Evolutionary conservation across 2,113 vertebrate species (phyloP), one percentile per base, ranked within the genome.

Genomic region (Vireo altiloquus): DNA sequence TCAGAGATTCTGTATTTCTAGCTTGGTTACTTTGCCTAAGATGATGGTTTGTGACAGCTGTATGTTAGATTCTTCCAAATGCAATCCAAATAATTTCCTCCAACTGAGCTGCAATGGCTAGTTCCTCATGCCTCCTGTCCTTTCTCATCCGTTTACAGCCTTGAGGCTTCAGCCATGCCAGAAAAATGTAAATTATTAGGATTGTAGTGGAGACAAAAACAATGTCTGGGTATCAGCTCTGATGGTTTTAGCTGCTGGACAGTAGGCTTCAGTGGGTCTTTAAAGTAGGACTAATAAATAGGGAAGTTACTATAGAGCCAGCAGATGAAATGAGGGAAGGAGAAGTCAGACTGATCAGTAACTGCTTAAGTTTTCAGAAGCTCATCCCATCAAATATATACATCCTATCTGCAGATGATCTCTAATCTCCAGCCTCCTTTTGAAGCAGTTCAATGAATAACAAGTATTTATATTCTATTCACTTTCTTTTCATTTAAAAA

Each of bases 161-260:
- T 39, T 49, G 22, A 11, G 15, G 30, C 18, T 68, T 13, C 2
- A 6, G 3, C 2, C 0, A 4, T 52, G 15, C 10, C 49, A 72
- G 40, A 69, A 63, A 68, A 79, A 82, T 4, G 35, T 44, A 71
- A 35, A 56, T 90, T 90, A 46, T 53, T 19, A 65, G n/a, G 37
- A 57, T 47, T 76, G 54, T 7, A 24, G 7, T 11, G 19, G 24
- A n/a, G 15, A 70, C 16, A 46, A 59, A 85, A 70, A 25, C 28
- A 0, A 6, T 42, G 13, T 35, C 49, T 42, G 18, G 1, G 4
- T 69, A 46, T 65, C 15, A 75, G 10, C 9, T 78, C 23, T 24
- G 9, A 37, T 52, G 6, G 22, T 11, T 90, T 71, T 77, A 83
- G 24, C 17, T 71, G 33, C 23, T 60, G 28, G 15, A 72, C 21